Conservation (phyloP, 1,140 invertebrate species). For the Protaetia brevitarsis region DNA sequence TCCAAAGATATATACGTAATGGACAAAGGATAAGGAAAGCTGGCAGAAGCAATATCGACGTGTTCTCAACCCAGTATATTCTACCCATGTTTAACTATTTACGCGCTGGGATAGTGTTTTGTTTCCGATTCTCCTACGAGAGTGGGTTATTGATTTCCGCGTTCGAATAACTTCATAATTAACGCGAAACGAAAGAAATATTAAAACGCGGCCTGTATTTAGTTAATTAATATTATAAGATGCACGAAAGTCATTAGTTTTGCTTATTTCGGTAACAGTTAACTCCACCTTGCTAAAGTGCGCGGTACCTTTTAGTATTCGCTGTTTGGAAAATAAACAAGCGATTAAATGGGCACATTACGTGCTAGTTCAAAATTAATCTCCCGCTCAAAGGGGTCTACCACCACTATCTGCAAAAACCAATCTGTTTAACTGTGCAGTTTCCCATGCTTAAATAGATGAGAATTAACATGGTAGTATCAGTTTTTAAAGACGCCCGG, state of each 20-base stretch:
- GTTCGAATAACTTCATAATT: too few relatives aligned
- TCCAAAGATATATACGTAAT: too few relatives aligned
- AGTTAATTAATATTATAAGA: too few relatives aligned
- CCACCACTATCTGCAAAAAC: not conserved
- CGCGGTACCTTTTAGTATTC: slow-evolving; percentile 3
- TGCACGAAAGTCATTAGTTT: not conserved
- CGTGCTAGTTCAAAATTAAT: slow-evolving; percentile 16
- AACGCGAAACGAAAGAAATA: too few relatives aligned
- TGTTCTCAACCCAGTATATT: too few relatives aligned
- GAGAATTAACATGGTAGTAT: not conserved
- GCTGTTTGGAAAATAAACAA: not conserved
- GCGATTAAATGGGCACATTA: not conserved
- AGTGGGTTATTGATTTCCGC: too few relatives aligned
- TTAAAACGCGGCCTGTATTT: too few relatives aligned
- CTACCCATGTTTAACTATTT: too few relatives aligned
- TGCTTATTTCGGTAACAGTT: not conserved
- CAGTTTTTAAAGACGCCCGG: not conserved
- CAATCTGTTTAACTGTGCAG: not conserved
- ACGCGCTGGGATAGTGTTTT: too few relatives aligned
- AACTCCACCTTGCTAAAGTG: not conserved
- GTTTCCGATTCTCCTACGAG: too few relatives aligned
- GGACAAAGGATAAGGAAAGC: too few relatives aligned
- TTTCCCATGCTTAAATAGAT: not conserved
- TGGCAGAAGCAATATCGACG: too few relatives aligned
- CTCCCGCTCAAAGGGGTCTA: not conserved